Percentiles rank a stretch among this genome's conserved stretches.
phyloP scores from a whole-genome alignment of 1,140 invertebrate species.

The Aphis craccivora region DNA sequence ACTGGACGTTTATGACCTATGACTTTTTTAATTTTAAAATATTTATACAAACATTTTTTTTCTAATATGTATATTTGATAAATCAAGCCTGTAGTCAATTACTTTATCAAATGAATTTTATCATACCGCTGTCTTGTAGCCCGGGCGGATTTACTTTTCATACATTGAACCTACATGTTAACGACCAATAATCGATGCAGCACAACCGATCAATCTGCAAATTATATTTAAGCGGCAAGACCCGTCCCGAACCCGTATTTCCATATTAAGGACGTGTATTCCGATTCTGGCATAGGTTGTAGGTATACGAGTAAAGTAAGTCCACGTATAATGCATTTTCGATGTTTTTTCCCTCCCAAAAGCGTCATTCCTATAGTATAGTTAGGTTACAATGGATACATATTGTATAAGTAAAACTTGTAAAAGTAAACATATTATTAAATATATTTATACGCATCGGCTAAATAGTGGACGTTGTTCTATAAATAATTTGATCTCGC shows the following conservation, averaged over 20 bases:
- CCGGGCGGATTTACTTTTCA: neutral
- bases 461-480: no score
- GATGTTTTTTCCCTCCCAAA: neutral
- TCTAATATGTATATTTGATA: neutral
- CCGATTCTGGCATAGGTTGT: neutral
- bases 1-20: neutral
- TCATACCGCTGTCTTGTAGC: neutral
- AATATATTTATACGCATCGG: neutral
- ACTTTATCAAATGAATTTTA: neutral
- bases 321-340: neutral
- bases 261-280: neutral
- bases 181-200: neutral
- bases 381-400: no score
- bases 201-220: neutral
- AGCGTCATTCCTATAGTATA: neutral
- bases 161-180: neutral
- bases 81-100: neutral
- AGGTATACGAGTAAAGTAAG: neutral
- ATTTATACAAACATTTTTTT: neutral
- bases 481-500: neutral
- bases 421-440: neutral
- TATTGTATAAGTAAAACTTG: no score
- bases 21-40: neutral
- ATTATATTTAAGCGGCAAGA: neutral
- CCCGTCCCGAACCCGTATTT: neutral